Conservation (phyloP, 2,113 vertebrate genomes). For the Leucoraja erinaceus region DNA sequence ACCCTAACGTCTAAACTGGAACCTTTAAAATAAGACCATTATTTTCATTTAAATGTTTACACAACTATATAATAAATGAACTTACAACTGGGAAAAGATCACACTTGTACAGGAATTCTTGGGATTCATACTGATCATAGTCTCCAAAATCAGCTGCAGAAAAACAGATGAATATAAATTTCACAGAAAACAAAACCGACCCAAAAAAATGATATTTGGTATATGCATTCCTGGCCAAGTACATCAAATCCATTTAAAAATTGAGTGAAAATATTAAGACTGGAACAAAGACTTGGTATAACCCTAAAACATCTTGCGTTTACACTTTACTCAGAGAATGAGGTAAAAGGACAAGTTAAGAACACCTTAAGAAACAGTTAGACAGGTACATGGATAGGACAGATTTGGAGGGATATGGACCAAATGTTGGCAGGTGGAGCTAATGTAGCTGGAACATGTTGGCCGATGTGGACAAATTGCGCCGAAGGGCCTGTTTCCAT, state of each 20-base stretch:
- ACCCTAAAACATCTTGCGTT: neutral
- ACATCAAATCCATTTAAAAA: neutral
- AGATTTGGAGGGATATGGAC: too few relatives aligned
- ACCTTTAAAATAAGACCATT: neutral
- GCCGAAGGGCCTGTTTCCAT: too few relatives aligned
- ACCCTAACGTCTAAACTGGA: neutral
- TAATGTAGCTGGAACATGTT: too few relatives aligned
- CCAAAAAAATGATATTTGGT: neutral
- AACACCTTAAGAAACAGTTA: too few relatives aligned
- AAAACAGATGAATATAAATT: constrained; percentile 21
- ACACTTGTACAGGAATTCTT: constrained; percentile 94
- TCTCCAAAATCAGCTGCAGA: constrained; percentile 90
- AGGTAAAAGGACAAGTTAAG: too few relatives aligned
- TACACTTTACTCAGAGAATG: neutral
- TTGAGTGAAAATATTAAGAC: neutral
- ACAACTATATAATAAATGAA: neutral
- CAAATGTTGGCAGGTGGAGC: too few relatives aligned
- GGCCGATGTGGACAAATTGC: too few relatives aligned
- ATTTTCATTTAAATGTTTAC: neutral
- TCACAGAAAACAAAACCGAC: neutral
- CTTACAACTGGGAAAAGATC: constrained; percentile 94
- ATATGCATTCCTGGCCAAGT: neutral
- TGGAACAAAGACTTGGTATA: neutral
- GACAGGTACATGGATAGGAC: too few relatives aligned
- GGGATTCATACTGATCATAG: constrained; percentile 90